These are phyloP conservation scores for Buathra laborator DNA, from an alignment of 2,888 invertebrate species.

Conservation along the genomic window DNA sequence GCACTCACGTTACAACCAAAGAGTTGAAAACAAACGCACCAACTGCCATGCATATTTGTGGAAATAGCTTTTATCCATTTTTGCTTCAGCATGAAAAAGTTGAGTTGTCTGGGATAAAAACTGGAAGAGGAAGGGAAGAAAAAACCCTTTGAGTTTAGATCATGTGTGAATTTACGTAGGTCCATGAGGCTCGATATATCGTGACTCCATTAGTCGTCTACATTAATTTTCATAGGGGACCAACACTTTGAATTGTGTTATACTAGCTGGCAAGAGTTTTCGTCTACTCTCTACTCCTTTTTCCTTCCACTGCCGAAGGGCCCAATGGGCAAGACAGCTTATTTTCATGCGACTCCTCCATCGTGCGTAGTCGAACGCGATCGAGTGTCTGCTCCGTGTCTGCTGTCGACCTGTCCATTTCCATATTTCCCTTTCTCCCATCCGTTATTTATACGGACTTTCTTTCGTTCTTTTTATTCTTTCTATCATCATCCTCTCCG, in stretches of 20 bases:
- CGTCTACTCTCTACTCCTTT: slow-evolving; percentile 16
- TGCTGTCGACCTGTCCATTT: slow-evolving; percentile 41
- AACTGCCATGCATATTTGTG: slow-evolving; percentile 14
- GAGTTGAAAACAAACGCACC: not conserved
- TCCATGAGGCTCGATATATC: slow-evolving; percentile 62
- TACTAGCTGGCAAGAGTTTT: slow-evolving; percentile 3
- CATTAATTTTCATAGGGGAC: slow-evolving; percentile 74
- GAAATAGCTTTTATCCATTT: slow-evolving; percentile 1
- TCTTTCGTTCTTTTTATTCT: not conserved
- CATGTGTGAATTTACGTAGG: not conserved
- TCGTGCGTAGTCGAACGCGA: slow-evolving; percentile 13
- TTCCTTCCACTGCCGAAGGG: slow-evolving; percentile 2
- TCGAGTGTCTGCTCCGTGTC: slow-evolving; percentile 28
- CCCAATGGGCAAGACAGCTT: slow-evolving; percentile 17
- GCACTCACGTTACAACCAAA: slow-evolving; percentile 4
- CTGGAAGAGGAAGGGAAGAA: not conserved
- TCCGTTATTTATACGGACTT: not conserved
- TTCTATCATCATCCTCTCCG: slow-evolving; percentile 4
- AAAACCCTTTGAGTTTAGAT: not conserved
- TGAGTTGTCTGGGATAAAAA: not conserved
- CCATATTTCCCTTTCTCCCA: slow-evolving; percentile 36
- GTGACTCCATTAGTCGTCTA: slow-evolving; percentile 79
- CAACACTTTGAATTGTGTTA: slow-evolving; percentile 22
- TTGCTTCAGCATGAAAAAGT: not conserved
- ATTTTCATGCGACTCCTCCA: slow-evolving; percentile 20